A percentile compares a stretch with the other conserved stretches of the same genome.
phyloP scores from a whole-genome alignment of 2,113 vertebrate genomes.

The Neoarius graeffei region DNA sequence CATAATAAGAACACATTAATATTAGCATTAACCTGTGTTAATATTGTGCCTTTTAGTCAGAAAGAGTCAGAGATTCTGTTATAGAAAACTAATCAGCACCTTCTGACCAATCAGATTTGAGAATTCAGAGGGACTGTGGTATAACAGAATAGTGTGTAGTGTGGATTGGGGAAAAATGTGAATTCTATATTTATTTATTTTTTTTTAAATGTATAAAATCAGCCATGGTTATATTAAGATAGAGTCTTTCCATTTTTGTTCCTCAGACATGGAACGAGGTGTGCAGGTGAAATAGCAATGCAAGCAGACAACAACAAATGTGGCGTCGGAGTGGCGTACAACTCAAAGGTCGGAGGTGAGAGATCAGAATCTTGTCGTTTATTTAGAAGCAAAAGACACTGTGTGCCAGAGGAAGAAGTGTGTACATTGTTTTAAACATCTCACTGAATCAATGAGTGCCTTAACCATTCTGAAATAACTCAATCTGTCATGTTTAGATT shows the following conservation, averaged over 20 bases:
- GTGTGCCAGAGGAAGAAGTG: background rate
- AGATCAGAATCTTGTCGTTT: background rate
- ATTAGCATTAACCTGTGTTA: background rate
- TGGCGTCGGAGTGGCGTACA: constrained; percentile 95
- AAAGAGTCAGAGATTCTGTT: background rate
- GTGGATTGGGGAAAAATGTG: background rate
- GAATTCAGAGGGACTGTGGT: background rate
- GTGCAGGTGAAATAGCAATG: constrained; percentile 98
- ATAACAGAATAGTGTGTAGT: background rate
- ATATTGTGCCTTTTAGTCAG: background rate
- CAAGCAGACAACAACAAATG: constrained; percentile 97
- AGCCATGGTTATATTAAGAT: background rate
- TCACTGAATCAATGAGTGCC: background rate
- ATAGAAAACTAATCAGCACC: background rate
- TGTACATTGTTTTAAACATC: background rate
- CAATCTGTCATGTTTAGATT: background rate
- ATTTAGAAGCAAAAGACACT: background rate
- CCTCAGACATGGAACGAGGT: constrained; percentile 90
- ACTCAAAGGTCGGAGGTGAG: constrained; percentile 95
- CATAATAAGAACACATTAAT: background rate
- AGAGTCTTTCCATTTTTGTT: constrained; percentile 9
- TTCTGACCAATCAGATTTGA: background rate
- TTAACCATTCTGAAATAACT: background rate
- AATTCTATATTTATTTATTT: background rate
- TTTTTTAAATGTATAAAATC: background rate